These are phyloP conservation scores for Hyposmocoma kahamanoa DNA, from an alignment of 1,140 invertebrate species.

Conservation along the genomic window DNA sequence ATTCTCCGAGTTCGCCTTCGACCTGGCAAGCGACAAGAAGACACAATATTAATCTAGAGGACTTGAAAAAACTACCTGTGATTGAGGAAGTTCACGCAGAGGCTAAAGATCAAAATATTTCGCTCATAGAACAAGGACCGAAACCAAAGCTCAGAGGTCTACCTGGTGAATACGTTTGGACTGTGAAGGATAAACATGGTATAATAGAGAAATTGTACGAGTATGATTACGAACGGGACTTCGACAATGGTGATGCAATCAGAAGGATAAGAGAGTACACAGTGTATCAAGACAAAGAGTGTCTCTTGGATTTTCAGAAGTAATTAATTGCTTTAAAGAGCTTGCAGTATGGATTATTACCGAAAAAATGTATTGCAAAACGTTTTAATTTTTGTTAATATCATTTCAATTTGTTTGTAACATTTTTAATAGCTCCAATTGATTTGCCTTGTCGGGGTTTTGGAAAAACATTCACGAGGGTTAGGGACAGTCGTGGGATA, in stretches of 20 bases:
- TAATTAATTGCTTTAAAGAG: conserved; percentile 11
- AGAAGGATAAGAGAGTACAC: conserved; percentile 56
- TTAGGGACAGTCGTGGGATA: too few species aligned
- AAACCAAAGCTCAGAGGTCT: conserved; percentile 35
- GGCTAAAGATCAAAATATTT: neutral
- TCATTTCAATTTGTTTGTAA: too few species aligned
- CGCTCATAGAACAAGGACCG: neutral
- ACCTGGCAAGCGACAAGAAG: neutral
- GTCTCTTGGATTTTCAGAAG: conserved; percentile 42
- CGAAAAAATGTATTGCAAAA: neutral
- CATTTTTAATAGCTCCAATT: too few species aligned
- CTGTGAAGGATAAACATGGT: conserved; percentile 56
- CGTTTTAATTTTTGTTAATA: neutral
- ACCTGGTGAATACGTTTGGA: conserved; percentile 51
- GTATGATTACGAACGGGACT: conserved; percentile 38
- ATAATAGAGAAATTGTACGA: conserved; percentile 59
- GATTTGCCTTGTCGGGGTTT: too few species aligned
- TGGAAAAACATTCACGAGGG: too few species aligned
- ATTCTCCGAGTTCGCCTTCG: neutral
- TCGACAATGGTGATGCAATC: conserved; percentile 40
- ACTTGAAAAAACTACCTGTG: too few species aligned
- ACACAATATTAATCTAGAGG: neutral
- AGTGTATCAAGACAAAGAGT: conserved; percentile 56
- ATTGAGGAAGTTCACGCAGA: too few species aligned
- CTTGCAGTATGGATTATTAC: neutral